phyloP scores from a whole-genome alignment of 2,113 vertebrate genomes.

The Haliaeetus leucogaster region DNA sequence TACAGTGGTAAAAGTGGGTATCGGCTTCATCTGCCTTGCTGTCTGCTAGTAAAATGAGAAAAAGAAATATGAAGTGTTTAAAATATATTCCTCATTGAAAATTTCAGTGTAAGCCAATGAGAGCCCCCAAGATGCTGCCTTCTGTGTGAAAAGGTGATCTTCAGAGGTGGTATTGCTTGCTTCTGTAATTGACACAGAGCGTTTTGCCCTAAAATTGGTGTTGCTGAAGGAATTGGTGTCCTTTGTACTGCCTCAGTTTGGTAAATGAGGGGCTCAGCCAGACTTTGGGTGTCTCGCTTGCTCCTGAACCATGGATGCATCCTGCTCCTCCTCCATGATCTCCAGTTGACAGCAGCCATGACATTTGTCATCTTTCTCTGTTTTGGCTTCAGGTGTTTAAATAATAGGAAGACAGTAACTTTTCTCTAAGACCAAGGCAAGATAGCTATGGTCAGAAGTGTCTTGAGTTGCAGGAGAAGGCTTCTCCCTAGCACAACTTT shows the following conservation, averaged over 20 bases:
- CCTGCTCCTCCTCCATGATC: neutral
- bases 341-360: neutral
- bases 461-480: neutral
- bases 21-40: neutral
- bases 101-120: neutral
- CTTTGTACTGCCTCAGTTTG: neutral
- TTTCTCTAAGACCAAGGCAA: neutral
- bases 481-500: neutral
- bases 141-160: neutral
- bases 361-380: neutral
- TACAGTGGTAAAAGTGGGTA: rapidly evolving
- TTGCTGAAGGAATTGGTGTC: neutral
- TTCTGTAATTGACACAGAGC: neutral
- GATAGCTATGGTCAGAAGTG: neutral
- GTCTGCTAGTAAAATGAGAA: neutral
- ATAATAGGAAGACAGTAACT: neutral
- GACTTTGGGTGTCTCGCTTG: neutral
- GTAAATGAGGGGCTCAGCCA: neutral
- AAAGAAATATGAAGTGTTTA: neutral
- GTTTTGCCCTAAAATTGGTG: neutral
- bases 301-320: neutral
- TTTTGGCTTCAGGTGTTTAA: neutral
- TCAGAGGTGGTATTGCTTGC: neutral
- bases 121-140: neutral
- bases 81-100: neutral